Conservation (phyloP, 1,140 invertebrate genomes). For the Wiebesia pumilae region DNA sequence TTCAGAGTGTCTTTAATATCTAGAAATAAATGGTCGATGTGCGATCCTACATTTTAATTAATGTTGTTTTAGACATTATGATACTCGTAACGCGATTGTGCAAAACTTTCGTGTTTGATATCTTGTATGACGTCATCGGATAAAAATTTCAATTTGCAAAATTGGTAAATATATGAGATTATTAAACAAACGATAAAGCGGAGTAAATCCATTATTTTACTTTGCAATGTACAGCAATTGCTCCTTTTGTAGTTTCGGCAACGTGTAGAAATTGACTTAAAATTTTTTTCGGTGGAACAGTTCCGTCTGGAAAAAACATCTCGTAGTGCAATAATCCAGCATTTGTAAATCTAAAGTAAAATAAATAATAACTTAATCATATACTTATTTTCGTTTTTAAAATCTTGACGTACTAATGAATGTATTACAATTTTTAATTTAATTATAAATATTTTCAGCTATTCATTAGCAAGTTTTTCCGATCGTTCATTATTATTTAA, state of each 20-base stretch:
- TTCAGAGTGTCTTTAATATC: no score
- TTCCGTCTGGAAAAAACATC: constrained; percentile 88
- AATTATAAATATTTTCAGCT: no score
- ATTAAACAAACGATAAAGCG: background rate
- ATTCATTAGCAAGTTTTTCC: background rate
- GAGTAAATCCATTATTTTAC: constrained; percentile 69
- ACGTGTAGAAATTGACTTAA: constrained; percentile 84
- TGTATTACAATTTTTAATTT: background rate
- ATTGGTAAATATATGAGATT: background rate
- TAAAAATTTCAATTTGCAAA: no score
- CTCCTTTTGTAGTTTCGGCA: constrained; percentile 82
- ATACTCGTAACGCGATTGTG: no score
- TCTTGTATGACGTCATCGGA: no score
- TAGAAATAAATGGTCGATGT: no score
- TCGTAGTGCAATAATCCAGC: constrained; percentile 87
- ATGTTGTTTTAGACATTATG: no score
- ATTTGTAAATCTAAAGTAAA: constrained; percentile 78
- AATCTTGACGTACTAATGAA: background rate
- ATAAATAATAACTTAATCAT: background rate
- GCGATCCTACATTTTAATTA: no score
- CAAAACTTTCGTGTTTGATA: no score
- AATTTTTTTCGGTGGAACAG: constrained; percentile 82
- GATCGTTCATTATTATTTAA: background rate
- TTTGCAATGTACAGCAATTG: constrained; percentile 90
- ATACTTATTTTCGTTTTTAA: no score